Base-by-base conservation (phyloP, 1,140 invertebrate genomes). In the Cecropterus lyciades region DNA sequence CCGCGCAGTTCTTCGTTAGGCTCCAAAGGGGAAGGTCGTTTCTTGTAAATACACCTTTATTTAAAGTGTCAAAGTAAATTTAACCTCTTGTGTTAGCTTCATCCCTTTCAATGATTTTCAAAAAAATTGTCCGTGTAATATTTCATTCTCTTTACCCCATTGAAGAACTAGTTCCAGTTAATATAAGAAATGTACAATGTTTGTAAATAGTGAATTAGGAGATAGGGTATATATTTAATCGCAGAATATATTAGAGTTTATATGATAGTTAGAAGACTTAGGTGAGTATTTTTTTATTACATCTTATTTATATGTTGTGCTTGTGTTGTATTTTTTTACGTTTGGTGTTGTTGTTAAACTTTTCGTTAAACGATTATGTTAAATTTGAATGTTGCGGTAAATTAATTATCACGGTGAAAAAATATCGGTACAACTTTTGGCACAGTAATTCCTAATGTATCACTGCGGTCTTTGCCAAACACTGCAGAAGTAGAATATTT, bases 101-200 rank as follows among this genome's bases (percentile, higher is more conserved):
- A 53, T 16, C 51, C 16, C 51, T 52, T 14, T 16, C 30, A 40
- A 60, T 60, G 57, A 37, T 37, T 49, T 60, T 13, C 13, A 49
- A 60, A 60, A 60, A 60, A 20, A 5, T 8, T 49, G 11, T 37
- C 49, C 27, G 45, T 37, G 30, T 60, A n/a, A 20, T 20, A 16
- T 60, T 49, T 48, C 33, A 49, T 49, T 49, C 30, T 60, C 8
- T 20, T 13, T 9, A 17, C 16, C 16, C 57, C n/a, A 49, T 62
- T 49, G 45, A 49, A 62, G 7, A 49, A 14, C 57, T 24, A 9
- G 10, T 14, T 13, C 11, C 10, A 1, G 27, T 55, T 33, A 60
- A 46, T 60, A 60, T 60, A 33, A 14, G n/a, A 60, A 60, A 37
- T n/a, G 56, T 14, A 48, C 43, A 14, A 60, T 60, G 56, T 46